These are phyloP conservation scores for Andrena flavipes DNA, from an alignment of 2,888 invertebrate species.

Conservation along the genomic window DNA sequence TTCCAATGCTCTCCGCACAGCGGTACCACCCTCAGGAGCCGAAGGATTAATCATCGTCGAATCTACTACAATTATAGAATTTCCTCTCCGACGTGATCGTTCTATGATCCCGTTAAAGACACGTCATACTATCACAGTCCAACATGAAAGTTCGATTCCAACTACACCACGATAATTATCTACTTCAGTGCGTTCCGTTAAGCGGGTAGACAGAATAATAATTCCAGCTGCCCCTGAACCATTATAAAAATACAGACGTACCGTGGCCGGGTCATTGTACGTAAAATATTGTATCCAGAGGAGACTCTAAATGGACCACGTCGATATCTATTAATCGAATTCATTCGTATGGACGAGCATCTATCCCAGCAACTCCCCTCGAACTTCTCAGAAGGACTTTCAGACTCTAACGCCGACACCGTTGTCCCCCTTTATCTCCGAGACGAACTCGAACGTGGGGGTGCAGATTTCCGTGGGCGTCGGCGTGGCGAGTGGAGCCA, in stretches of 20 bases:
- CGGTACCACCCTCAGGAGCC: constrained; percentile 8
- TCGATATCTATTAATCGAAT: neutral
- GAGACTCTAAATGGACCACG: too few relatives aligned
- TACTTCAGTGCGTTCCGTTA: neutral
- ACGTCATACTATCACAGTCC: constrained; percentile 70
- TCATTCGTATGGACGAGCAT: neutral
- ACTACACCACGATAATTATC: constrained; percentile 22
- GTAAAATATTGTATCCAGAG: neutral
- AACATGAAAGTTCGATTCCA: constrained; percentile 51
- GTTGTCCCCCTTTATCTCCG: constrained; percentile 77
- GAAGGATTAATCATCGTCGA: constrained; percentile 14
- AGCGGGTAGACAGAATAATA: constrained; percentile 35
- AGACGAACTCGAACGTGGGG: constrained; percentile 79
- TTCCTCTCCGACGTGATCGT: constrained; percentile 24
- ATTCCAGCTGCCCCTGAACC: constrained; percentile 21
- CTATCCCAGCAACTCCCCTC: neutral
- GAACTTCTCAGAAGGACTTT: constrained; percentile 24
- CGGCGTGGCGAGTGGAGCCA: constrained; percentile 78
- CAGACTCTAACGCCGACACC: constrained; percentile 78
- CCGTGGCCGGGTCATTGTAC: constrained; percentile 1
- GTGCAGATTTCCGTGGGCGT: constrained; percentile 81
- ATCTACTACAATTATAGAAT: constrained; percentile 26
- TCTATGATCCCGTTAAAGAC: constrained; percentile 54
- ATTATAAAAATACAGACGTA: constrained; percentile 52
- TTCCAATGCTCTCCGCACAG: neutral